Percentiles rank a stretch among this genome's conserved stretches.
Conservation (phyloP, 2,888 invertebrate species). For the Nebria salina region DNA sequence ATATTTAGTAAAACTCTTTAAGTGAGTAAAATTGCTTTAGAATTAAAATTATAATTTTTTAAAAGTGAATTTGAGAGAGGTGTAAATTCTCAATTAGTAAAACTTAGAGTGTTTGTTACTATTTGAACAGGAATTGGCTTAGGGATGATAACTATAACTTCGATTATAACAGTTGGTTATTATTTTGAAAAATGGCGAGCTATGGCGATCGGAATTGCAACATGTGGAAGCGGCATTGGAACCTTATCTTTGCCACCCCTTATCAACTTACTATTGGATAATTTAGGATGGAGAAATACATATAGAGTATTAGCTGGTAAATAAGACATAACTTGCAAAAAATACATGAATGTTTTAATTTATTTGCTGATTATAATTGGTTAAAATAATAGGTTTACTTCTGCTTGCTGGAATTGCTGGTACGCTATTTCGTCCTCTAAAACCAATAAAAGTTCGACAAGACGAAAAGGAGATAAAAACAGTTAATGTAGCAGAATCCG, state of each 20-base stretch:
- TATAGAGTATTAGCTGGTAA: constrained; percentile 33
- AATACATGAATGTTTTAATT: neutral
- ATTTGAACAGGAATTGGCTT: constrained; percentile 82
- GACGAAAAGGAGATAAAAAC: constrained; percentile 35
- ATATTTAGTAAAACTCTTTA: no score
- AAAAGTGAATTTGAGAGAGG: no score
- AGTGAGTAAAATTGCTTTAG: neutral
- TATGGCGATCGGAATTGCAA: constrained; percentile 93
- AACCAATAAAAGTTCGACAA: constrained; percentile 48
- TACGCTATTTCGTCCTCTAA: constrained; percentile 54
- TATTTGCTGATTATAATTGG: neutral
- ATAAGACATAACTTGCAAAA: neutral
- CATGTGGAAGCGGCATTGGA: constrained; percentile 96
- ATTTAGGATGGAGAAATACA: constrained; percentile 27
- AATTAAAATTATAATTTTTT: neutral
- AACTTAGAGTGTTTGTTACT: no score
- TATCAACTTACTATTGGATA: constrained; percentile 6
- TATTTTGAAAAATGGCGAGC: constrained; percentile 98
- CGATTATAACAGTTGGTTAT: constrained; percentile 94
- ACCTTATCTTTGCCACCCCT: constrained; percentile 85
- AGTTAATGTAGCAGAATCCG: constrained; percentile 23
- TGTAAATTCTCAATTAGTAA: no score
- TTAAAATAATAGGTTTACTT: constrained; percentile 11
- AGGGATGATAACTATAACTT: constrained; percentile 94
- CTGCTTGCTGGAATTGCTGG: constrained; percentile 47